Base-by-base conservation (phyloP, 2,888 invertebrate species). In the Epistrophe grossulariae region DNA sequence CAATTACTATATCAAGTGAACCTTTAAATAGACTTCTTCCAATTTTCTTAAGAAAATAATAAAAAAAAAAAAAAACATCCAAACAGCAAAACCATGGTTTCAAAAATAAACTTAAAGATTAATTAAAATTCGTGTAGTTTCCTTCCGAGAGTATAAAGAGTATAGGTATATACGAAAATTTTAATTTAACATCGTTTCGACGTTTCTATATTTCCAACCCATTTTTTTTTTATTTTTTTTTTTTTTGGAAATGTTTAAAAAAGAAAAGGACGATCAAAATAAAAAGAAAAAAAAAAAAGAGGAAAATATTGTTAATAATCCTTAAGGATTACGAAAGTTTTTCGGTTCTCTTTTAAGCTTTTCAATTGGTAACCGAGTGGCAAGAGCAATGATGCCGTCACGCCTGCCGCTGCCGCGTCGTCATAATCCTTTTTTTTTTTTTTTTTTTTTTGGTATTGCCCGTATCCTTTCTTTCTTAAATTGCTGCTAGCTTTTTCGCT, bases 241-340 rank as follows among this genome's bases (percentile, higher is more conserved):
- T 45, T 48, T 4, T 35, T 50, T 0, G 17, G 6, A 15, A 24
- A 17, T 35, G 48, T 76, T 76, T 52, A 64, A 70, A 82, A 59
- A 64, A 28, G 50, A 35, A 57, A 59, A 57, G 43, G 43, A 35
- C 35, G 19, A 19, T 43, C 19, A 40, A 52, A 50, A 38, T 48
- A 28, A 73, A 24, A 24, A 24, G 2, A 24, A 24, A 3, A 24
- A 24, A 45, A 62, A 60, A 40, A 68, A 72, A 43, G 48, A 60
- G 15, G 40, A 73, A 73, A 81, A 85, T 70, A 50, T 76, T 68
- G 38, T 73, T 66, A 82, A 82, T 85, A 85, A 85, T 85, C 85
- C 85, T 85, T 79, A 48, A 45, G 82, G 85, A 85, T 85, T 85
- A 85, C 70, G 70, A 82, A 85, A 85, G 82, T 85, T 85, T 85